Evolutionary conservation across 2,797 vertebrate species (phyloP).

Genomic region (Galaxias olidus): DNA sequence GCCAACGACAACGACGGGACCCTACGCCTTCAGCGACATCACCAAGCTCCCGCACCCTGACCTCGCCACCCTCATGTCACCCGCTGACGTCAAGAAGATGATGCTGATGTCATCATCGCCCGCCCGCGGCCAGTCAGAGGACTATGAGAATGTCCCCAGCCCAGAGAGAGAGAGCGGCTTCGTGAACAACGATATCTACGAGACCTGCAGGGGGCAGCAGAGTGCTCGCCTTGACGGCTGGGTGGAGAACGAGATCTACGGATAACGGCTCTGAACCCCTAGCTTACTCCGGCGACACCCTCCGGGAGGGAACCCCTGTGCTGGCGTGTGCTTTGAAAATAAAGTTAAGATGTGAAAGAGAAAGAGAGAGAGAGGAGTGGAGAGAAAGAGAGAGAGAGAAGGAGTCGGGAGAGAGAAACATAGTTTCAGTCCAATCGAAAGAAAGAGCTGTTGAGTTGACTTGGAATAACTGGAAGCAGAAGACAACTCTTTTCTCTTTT

Average conservation of each 20-base stretch:
- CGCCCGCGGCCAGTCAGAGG: conserved; percentile 54
- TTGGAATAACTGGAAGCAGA: too few relatives aligned
- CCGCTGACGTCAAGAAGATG: too few relatives aligned
- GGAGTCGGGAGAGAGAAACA: too few relatives aligned
- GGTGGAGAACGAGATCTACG: conserved; percentile 87
- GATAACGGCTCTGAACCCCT: conserved; percentile 47
- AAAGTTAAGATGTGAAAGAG: too few relatives aligned
- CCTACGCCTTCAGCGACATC: conserved; percentile 78
- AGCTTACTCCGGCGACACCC: background rate
- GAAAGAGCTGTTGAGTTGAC: too few relatives aligned
- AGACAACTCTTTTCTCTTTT: too few relatives aligned
- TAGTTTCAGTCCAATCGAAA: too few relatives aligned
- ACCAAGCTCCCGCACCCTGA: conserved; percentile 76
- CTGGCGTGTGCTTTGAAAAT: too few relatives aligned
- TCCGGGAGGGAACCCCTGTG: too few relatives aligned
- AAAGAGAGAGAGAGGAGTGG: too few relatives aligned
- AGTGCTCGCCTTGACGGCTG: conserved; percentile 77
- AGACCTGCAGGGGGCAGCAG: conserved; percentile 73
- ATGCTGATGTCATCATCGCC: too few relatives aligned
- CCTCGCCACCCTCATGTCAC: conserved; percentile 72
- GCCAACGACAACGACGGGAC: conserved; percentile 67
- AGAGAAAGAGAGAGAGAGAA: too few relatives aligned
- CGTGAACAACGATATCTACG: conserved; percentile 94
- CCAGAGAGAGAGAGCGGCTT: conserved; percentile 81
- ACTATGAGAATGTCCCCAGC: conserved; percentile 76